Evolutionary conservation across 35 echinoderm and acorn worm genomes (phyloP), one percentile per base, ranked within the genome.

Genomic region (Strongylocentrotus purpuratus): DNA sequence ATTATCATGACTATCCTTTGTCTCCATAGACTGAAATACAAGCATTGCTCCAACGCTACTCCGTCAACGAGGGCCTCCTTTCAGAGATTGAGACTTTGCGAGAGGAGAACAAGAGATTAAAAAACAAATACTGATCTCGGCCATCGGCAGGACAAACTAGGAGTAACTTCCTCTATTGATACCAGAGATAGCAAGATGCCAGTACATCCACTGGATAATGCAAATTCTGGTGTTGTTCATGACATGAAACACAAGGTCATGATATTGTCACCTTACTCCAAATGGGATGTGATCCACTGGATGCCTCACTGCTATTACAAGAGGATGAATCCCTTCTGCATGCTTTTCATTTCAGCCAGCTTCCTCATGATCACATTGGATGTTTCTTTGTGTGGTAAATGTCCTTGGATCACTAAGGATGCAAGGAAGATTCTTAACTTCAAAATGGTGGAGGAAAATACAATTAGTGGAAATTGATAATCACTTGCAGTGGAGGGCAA

Each of bases 21-120:
- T 91, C 86, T 85, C 41, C 33, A 31, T 88, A 99, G 98, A 99
- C 95, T 94, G 96, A 99, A 95, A 99, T 99, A 87, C 94, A 98
- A 55, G 94, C 90, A 70, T 48, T 97, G 33, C 87, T 99, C 15
- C 85, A 97, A 33, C 95, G 71, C 46, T 99, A 99, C 59, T 99
- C 98, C 11, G 96, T 99, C 33, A 99, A 99, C 70, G 98, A 99
- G 65, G 98, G 94, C 61, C 94, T 99, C 33, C 94, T 99, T 33
- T 85, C 95, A 25, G 98, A 99, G 91, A 94, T 99, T 14, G 98
- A 99, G 94, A 97, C 96, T 94, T 55, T 99, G 5, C 94, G 92
- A 88, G 98, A 99, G 92, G 98, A 99, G 94, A 99, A 99, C 95
- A 98, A 97, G 88, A 95, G 87, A 41, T 92, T 99, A 32, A 99